phyloP scores from a whole-genome alignment of 1,140 invertebrate genomes.

The Pseudachorutes palmiensis region DNA sequence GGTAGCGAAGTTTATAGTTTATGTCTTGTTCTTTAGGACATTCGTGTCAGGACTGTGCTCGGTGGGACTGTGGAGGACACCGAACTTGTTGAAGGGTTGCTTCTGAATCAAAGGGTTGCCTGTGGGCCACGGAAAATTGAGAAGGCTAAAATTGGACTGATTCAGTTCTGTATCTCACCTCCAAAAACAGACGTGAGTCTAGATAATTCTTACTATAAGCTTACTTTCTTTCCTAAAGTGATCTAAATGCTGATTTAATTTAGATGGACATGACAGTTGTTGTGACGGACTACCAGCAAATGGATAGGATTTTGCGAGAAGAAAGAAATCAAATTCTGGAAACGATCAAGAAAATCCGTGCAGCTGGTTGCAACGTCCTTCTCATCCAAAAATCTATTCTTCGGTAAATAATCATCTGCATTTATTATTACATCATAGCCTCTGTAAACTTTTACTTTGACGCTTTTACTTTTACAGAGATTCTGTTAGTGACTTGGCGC shows the following conservation, averaged over 20 bases:
- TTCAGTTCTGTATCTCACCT: constrained; percentile 99
- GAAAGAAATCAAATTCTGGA: constrained; percentile 97
- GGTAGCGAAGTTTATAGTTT: constrained; percentile 3
- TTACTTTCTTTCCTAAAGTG: too few relatives aligned
- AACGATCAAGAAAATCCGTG: constrained; percentile 98
- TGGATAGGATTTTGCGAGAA: constrained; percentile 98
- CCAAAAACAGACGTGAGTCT: constrained; percentile 96
- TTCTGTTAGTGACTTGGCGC: constrained; percentile 90
- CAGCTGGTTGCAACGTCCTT: constrained; percentile 94
- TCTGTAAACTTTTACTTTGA: constrained; percentile 25
- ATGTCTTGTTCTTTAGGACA: constrained; percentile 54
- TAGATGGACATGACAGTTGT: constrained; percentile 98
- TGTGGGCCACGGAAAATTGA: constrained; percentile 89
- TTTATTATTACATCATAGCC: constrained; percentile 7
- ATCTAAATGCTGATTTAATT: too few relatives aligned
- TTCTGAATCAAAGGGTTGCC: constrained; percentile 81
- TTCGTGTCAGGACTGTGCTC: constrained; percentile 91
- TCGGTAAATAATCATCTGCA: constrained; percentile 50
- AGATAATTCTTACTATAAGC: too few relatives aligned
- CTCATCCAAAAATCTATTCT: constrained; percentile 98
- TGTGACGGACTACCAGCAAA: constrained; percentile 96
- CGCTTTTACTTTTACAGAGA: constrained; percentile 53
- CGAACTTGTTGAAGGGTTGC: constrained; percentile 86
- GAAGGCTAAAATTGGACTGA: constrained; percentile 97
- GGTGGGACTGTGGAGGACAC: constrained; percentile 98